Base-by-base conservation (phyloP, 2,888 invertebrate genomes). In the Metacarcinus magister region DNA sequence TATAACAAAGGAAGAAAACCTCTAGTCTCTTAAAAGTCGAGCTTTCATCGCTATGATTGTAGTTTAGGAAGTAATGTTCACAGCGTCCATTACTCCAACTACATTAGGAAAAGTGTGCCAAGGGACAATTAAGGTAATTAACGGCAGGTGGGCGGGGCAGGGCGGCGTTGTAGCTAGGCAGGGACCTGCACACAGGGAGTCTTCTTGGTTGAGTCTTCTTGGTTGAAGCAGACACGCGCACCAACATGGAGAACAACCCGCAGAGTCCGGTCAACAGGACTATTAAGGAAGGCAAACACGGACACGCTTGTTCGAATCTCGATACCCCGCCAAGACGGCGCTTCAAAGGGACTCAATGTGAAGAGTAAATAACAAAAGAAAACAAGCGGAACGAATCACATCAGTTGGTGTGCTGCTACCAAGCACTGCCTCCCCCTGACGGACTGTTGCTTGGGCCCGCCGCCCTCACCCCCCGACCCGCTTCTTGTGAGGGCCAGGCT, bases 341-440 rank as follows among this genome's bases (percentile, higher is more conserved):
- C 87, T 39, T 87, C 87, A 87, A 87, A 87, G 32, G 87, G 8
- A 13, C 13, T 0, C 7, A 32, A 28, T 23, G 23, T 87, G 87
- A 39, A 87, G 87, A 39, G 39, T 32, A 87, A 32, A 87, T 13
- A 39, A 87, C 39, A 87, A 87, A 39, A 32, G 87, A 87, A 87
- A 87, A 87, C 87, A 87, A 87, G 87, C 39, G 87, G 39, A 87
- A 87, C 87, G 87, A 32, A 16, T 87, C 8, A 87, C 32, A 39
- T 87, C 39, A 87, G 10, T 4, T 39, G 32, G 87, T 39, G 87
- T 8, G 39, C 32, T 39, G 87, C 87, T 87, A 87, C 87, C 23
- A 16, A 87, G 87, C 87, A 39, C 8, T n/a, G 32, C 87, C 87
- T 87, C 87, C 32, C 39, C 39, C 0, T 39, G 87, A 39, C 16